Conservation (phyloP, 2,888 invertebrate genomes). For the Limnephilus auricula region DNA sequence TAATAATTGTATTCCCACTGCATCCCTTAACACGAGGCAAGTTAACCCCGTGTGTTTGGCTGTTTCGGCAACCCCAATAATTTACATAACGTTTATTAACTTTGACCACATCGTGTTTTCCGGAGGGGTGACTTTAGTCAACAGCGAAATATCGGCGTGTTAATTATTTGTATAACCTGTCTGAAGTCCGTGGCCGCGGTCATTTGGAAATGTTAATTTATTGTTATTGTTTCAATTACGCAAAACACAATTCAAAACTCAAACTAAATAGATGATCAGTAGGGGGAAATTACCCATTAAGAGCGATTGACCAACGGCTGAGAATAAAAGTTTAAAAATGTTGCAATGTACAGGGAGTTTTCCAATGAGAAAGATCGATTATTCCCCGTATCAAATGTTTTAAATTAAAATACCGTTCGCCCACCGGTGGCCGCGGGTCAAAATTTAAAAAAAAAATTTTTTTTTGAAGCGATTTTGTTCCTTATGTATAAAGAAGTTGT, state of each 20-base stretch:
- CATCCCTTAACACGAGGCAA: neutral
- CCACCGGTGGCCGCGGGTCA: too few relatives aligned
- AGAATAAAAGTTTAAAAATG: too few relatives aligned
- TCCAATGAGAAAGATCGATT: too few relatives aligned
- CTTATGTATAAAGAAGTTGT: too few relatives aligned
- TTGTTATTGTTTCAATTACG: neutral
- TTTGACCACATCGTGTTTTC: constrained; percentile 23
- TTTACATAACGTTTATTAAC: constrained; percentile 29
- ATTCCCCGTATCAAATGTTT: too few relatives aligned
- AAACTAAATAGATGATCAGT: too few relatives aligned
- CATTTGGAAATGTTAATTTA: neutral
- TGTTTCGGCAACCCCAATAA: neutral
- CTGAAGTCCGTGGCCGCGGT: neutral
- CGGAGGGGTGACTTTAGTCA: neutral
- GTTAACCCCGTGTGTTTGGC: neutral
- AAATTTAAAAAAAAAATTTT: too few relatives aligned
- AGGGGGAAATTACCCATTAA: too few relatives aligned
- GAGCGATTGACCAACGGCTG: too few relatives aligned
- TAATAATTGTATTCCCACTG: neutral
- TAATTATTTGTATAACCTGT: constrained; percentile 21
- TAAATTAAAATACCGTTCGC: too few relatives aligned
- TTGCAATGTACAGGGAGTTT: too few relatives aligned
- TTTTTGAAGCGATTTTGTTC: too few relatives aligned
- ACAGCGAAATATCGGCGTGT: neutral
- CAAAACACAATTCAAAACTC: neutral